These are phyloP conservation scores for Nasonia vitripennis DNA, from an alignment of 1,140 invertebrate species.

Conservation along the genomic window DNA sequence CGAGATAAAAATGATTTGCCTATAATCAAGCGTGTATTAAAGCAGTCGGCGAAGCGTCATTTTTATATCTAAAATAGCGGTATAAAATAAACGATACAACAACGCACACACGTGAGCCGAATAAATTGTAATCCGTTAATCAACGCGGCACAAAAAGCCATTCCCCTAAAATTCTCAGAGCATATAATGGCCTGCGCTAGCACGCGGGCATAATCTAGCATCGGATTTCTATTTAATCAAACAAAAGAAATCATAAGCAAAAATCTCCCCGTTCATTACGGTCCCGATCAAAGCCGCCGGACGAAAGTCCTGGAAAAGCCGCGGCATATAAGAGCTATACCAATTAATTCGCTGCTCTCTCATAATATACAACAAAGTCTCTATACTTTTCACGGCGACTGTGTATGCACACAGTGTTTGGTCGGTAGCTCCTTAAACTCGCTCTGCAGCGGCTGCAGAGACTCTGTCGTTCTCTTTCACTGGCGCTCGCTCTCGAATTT, in stretches of 20 bases:
- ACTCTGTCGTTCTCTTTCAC: conserved; percentile 12
- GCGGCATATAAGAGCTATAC: no score
- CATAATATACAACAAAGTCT: not conserved
- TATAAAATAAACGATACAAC: not conserved
- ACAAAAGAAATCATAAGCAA: no score
- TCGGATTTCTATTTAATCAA: no score
- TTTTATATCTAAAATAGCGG: not conserved
- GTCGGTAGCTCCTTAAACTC: conserved; percentile 21
- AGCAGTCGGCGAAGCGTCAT: not conserved
- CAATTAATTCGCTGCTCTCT: not conserved
- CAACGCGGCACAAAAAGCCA: no score
- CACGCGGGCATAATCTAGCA: not conserved
- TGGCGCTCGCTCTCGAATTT: not conserved
- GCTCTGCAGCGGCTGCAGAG: not conserved
- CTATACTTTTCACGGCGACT: not conserved
- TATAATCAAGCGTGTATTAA: not conserved
- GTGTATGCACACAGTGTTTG: not conserved
- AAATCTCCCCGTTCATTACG: not conserved
- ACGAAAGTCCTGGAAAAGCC: not conserved
- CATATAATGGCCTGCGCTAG: no score
- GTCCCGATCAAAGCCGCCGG: not conserved
- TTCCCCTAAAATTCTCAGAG: not conserved
- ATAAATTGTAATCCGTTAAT: no score
- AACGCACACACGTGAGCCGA: not conserved
- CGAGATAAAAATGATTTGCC: not conserved